Evolutionary conservation across 2,113 vertebrate species (phyloP), one percentile per base, ranked within the genome.

Genomic region (Chrysochloris asiatica): DNA sequence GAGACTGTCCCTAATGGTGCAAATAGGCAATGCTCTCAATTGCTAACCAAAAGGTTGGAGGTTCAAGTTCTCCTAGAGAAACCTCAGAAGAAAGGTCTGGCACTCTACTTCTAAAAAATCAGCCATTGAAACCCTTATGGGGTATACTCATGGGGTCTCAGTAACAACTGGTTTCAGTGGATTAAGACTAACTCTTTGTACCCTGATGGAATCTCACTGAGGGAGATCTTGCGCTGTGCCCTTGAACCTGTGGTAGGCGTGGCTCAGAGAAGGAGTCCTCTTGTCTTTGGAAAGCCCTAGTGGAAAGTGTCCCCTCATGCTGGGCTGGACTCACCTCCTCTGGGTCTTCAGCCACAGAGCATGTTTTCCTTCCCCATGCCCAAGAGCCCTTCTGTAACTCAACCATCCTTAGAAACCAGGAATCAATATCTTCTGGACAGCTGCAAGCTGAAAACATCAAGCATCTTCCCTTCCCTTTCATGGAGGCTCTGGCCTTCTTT

Each of bases 111-210:
- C n/a, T 24, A 6, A 8, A 16, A 67, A 36, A 38, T 21, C 65
- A 36, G 28, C 65, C 65, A 19, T 19, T 21, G 19, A 21, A 38
- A 38, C 8, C n/a, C 16, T 12, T 38, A 22, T 4, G 19, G 8
- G 10, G 36, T 8, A 38, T 19, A 38, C 19, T 22, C 38, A 7
- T 4, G n/a, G n/a, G n/a, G n/a, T n/a, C n/a, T n/a, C 14, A 12
- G 16, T 21, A 2, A 21, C 3, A 4, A 38, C n/a, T 22, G 21
- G 67, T 69, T 91, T 88, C 52, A 88, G 71, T 61, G 78, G 47
- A 65, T 69, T 10, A 48, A 79, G 22, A 63, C 48, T 61, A 63
- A 30, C 56, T 90, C 45, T 92, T 88, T 92, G 75, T 78, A 48
- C 26, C n/a, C 72, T 5, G 19, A 81, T 36, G 45, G 56, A 83